Conservation (phyloP, 1,140 invertebrate species). For the Drosophila mauritiana region DNA sequence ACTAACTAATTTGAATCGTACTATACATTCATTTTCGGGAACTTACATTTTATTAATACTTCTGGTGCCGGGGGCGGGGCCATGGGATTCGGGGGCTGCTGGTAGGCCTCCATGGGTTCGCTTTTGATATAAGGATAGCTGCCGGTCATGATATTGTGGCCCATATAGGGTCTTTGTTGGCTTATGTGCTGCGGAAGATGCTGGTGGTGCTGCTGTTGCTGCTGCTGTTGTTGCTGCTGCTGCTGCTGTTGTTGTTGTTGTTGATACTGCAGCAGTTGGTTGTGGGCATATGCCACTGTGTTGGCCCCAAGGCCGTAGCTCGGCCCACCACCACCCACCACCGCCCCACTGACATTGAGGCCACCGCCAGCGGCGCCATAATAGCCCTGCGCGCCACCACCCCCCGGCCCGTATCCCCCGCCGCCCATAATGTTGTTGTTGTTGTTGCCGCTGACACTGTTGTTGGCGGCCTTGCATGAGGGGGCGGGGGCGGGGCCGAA, state of each 20-base stretch:
- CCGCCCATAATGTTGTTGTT: slow-evolving; percentile 26
- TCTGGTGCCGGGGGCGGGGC: slow-evolving; percentile 70
- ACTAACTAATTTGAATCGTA: too few species aligned
- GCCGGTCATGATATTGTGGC: slow-evolving; percentile 55
- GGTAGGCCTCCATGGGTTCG: slow-evolving; percentile 57
- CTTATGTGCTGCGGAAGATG: slow-evolving; percentile 39
- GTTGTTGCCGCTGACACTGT: slow-evolving; percentile 7
- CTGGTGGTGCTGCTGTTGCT: slow-evolving; percentile 41
- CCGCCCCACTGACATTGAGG: slow-evolving; percentile 47
- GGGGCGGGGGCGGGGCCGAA: slow-evolving; percentile 16
- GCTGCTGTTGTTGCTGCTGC: slow-evolving; percentile 45
- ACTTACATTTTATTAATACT: slow-evolving; percentile 75
- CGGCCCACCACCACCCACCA: slow-evolving; percentile 29
- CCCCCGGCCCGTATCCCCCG: slow-evolving; percentile 35
- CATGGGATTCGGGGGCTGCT: slow-evolving; percentile 56
- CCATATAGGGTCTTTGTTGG: slow-evolving; percentile 64
- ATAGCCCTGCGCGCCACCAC: slow-evolving; percentile 58
- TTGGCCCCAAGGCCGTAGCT: slow-evolving; percentile 74
- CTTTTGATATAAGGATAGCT: slow-evolving; percentile 74
- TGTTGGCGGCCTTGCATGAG: slow-evolving; percentile 54
- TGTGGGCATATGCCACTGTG: slow-evolving; percentile 74
- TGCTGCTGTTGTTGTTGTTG: slow-evolving; percentile 58
- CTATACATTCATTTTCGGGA: too few species aligned
- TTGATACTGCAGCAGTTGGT: slow-evolving; percentile 76
- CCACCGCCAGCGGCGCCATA: slow-evolving; percentile 49